A percentile compares a stretch with the other conserved stretches of the same genome.
These are phyloP conservation scores for Smittia aterrima DNA, from an alignment of 2,888 invertebrate genomes.

Conservation along the genomic window DNA sequence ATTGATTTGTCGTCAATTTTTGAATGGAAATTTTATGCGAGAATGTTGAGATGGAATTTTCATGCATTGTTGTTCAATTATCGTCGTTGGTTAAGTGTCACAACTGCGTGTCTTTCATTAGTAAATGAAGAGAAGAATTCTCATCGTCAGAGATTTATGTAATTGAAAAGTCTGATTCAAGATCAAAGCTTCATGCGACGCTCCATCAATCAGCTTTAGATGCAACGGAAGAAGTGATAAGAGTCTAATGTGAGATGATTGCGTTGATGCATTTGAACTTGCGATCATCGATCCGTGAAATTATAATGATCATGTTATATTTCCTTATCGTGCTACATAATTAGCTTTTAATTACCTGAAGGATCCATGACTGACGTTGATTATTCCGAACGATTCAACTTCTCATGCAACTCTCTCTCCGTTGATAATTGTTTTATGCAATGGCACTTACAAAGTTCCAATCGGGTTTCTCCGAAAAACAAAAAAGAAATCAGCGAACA, in stretches of 20 bases:
- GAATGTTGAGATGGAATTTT: neutral
- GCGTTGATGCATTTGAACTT: constrained; percentile 37
- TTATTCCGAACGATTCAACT: neutral
- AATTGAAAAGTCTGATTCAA: constrained; percentile 1
- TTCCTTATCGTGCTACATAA: neutral
- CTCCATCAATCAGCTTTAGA: neutral
- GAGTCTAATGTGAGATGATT: constrained; percentile 20
- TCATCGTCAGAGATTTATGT: neutral
- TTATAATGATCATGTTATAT: constrained; percentile 36
- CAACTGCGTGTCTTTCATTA: too few species aligned
- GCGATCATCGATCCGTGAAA: constrained; percentile 36
- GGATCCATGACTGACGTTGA: constrained; percentile 26
- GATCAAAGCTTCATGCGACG: constrained; percentile 9
- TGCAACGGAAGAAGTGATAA: neutral
- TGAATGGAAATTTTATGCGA: constrained; percentile 11
- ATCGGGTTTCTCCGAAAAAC: neutral
- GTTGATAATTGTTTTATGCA: neutral
- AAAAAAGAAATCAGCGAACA: neutral
- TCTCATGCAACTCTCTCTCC: neutral
- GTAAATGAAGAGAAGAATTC: too few species aligned
- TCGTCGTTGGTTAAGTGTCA: too few species aligned
- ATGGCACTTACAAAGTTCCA: neutral
- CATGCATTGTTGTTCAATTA: neutral
- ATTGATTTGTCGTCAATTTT: neutral
- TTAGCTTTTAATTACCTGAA: constrained; percentile 28